Base-by-base conservation (phyloP, 2,888 invertebrate species). In the Drosophila anomalata region DNA sequence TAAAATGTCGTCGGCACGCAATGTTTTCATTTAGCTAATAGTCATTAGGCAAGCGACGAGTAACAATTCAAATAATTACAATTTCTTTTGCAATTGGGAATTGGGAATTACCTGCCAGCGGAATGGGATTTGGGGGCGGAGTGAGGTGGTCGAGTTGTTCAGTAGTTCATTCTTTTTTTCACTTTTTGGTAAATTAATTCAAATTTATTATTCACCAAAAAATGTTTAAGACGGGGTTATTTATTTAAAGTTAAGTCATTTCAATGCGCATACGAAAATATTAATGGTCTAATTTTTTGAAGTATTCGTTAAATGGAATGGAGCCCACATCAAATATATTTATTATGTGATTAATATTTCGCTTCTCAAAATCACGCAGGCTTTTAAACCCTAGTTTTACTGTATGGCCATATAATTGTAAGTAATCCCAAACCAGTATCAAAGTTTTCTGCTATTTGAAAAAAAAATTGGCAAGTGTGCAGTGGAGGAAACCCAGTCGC, bases 11-110 rank as follows among this genome's bases (percentile, higher is more conserved):
- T 78, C 71, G 62, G 70, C 83, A 84, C 83, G 83, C 83, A 85
- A 84, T 84, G 88, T 87, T 87, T 87, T 85, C 83, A 84, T 87
- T 84, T 84, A 75, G 87, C 87, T 83, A 83, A 83, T 87, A 79
- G 82, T 77, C 82, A 87, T 82, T 87, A 80, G 80, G 69, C 66
- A 58, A 36, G 47, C 57, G 51, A 66, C 52, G 72, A 50, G 56
- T 50, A 56, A 57, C 68, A 69, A 63, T 84, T 71, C 62, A 57
- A 60, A 74, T 74, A 73, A 73, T 73, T 73, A 73, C 73, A 74
- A 73, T 74, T 73, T 50, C 74, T 58, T 48, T 42, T 39, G 41
- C 58, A 52, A 29, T 17, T 44, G 68, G 42, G 14, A 44, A 66
- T 24, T 39, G 66, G 42, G 14, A 44, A 66, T 24, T 39, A 68